phyloP scores from a whole-genome alignment of 2,888 invertebrate species.

The Cerceris ruficornis region DNA sequence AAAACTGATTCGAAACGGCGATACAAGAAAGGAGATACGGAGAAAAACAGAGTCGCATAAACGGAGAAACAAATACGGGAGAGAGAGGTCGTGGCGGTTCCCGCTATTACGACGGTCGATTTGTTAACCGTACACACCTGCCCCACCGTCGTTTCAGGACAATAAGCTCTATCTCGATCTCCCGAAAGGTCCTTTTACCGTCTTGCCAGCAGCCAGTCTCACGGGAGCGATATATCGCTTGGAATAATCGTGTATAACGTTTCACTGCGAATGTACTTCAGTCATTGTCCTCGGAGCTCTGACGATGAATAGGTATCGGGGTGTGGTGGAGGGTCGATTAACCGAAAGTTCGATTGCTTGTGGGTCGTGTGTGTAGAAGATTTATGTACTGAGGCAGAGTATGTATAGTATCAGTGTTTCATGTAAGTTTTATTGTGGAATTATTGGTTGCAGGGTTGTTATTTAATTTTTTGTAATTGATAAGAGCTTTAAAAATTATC shows the following conservation, averaged over 20 bases:
- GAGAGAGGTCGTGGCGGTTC: slow-evolving; percentile 40
- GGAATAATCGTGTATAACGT: slow-evolving; percentile 71
- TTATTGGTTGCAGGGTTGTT: too few relatives aligned
- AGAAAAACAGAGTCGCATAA: neutral
- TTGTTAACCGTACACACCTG: slow-evolving; percentile 77
- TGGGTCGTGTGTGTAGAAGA: too few relatives aligned
- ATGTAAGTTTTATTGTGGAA: too few relatives aligned
- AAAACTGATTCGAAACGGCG: neutral
- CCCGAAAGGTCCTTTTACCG: slow-evolving; percentile 71
- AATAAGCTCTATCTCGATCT: slow-evolving; percentile 77
- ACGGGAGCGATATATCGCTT: slow-evolving; percentile 68
- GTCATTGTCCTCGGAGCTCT: slow-evolving; percentile 63
- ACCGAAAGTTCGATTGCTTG: too few relatives aligned
- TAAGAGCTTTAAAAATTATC: too few relatives aligned
- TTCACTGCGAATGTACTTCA: slow-evolving; percentile 63
- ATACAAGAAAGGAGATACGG: neutral
- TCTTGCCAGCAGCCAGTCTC: slow-evolving; percentile 65
- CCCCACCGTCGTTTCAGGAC: slow-evolving; percentile 73
- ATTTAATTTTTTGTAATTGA: too few relatives aligned
- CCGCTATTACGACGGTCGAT: slow-evolving; percentile 62
- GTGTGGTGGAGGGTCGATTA: too few relatives aligned
- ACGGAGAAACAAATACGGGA: slow-evolving; percentile 23
- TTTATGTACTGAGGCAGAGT: too few relatives aligned
- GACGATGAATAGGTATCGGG: slow-evolving; percentile 35
- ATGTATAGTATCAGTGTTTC: too few relatives aligned